Evolutionary conservation across 2,888 invertebrate species (phyloP), one percentile per base, ranked within the genome.

Genomic region (Stictocephala bisonia): DNA sequence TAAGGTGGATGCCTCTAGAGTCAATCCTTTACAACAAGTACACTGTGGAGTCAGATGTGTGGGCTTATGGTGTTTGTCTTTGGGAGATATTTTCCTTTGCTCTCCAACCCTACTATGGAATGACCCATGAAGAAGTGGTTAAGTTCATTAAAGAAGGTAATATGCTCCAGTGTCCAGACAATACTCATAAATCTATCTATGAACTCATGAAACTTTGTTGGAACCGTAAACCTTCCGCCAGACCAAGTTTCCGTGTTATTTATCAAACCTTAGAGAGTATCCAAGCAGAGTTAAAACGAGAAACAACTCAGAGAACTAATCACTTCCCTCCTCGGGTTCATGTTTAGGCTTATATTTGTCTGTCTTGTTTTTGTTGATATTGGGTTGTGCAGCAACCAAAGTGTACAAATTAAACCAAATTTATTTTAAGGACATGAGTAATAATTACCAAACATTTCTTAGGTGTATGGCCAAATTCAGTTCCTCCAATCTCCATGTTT

Each of bases 41-140:
- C 84, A 97, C 97, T 13, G 88, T 95, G 75, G 96, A 97, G 84
- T 96, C 97, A 11, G 98, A 98, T 85, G 95, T 98, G 0, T 98
- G 97, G 97, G 97, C 97, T 13, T 98, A 93, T 85, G 98, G 97
- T 67, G 95, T 98, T 18, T 94, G 96, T 81, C 86, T 97, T 50
- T 98, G 97, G 97, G 98, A 98, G 86, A 95, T 97, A 82, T 97
- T 97, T 84, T 94, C 96, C 56, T 97, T 95, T 85, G 97, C 97
- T 24, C 86, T 97, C 75, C 97, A 98, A 84, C 98, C 98, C 7
- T 98, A 98, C 83, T 97, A 95, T 84, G 97, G 97, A 3, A 93
- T 97, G 93, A 96, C 96, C 11, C 97, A 98, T 82, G 97, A 97
- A 84, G 97, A 98, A 86, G 97, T 98, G 31, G 95, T 97, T 13